Conservation (phyloP, 2,113 vertebrate species). For the Psittacus erithacus region DNA sequence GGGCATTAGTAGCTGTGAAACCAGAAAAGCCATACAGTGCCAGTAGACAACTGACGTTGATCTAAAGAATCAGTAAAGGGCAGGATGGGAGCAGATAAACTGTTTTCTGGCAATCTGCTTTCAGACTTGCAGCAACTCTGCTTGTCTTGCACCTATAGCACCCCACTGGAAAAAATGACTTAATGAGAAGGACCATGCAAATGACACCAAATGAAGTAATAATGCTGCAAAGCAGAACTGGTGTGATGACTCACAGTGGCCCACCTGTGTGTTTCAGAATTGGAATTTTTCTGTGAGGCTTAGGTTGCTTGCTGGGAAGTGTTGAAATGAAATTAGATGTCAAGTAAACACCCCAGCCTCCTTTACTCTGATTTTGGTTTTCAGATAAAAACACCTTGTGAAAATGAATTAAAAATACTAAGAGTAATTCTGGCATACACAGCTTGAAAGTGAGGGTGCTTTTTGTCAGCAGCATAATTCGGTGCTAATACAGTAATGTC, state of each 20-base stretch:
- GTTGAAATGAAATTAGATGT: neutral
- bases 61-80: neutral
- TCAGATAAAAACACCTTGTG: neutral
- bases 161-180: neutral
- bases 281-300: neutral
- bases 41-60: neutral
- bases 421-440: neutral
- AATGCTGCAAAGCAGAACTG: neutral
- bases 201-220: neutral
- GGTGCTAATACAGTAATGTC: neutral
- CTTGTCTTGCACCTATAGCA: neutral
- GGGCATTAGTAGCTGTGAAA: neutral
- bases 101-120: rapidly evolving
- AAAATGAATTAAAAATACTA: neutral
- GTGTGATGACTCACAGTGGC: neutral
- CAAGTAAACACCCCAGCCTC: neutral
- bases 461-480: neutral
- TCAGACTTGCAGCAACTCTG: neutral
- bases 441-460: neutral
- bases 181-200: neutral
- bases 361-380: neutral
- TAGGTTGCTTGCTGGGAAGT: neutral
- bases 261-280: neutral
- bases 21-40: neutral
- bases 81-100: neutral